phyloP scores from a whole-genome alignment of 53 echinoderm and acorn worm species.

The Paracentrotus lividus region DNA sequence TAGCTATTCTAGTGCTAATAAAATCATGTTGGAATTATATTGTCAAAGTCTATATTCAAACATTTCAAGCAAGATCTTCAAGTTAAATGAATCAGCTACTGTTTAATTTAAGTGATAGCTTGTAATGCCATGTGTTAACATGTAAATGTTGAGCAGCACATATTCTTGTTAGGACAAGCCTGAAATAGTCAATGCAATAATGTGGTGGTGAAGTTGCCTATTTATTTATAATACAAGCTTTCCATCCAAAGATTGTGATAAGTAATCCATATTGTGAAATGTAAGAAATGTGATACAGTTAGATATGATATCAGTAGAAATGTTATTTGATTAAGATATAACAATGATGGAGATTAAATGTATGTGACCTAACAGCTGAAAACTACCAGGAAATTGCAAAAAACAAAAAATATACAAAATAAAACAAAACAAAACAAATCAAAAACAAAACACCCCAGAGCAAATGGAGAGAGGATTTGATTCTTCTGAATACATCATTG shows the following conservation, averaged over 20 bases:
- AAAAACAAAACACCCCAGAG: no score
- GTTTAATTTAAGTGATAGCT: neutral
- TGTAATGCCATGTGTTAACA: neutral
- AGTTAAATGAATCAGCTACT: neutral
- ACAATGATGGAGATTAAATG: no score
- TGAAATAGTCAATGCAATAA: constrained; percentile 34
- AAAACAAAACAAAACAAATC: no score
- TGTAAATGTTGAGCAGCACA: neutral
- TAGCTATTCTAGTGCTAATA: no score
- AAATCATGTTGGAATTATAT: no score
- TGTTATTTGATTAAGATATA: neutral
- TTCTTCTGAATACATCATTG: no score
- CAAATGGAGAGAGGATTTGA: no score
- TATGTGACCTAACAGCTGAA: no score
- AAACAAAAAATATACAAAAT: no score
- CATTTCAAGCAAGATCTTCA: neutral
- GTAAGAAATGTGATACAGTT: neutral
- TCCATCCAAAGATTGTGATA: constrained; percentile 19
- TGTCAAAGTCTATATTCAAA: neutral
- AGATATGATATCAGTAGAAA: neutral
- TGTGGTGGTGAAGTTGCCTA: constrained; percentile 2
- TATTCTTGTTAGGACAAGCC: neutral
- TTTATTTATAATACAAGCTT: constrained; percentile 14
- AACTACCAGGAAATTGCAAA: no score
- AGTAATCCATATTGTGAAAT: neutral